Evolutionary conservation across 2,797 vertebrate species (phyloP), one percentile per base, ranked within the genome.

Genomic region (Pseudomugil tenellus): DNA sequence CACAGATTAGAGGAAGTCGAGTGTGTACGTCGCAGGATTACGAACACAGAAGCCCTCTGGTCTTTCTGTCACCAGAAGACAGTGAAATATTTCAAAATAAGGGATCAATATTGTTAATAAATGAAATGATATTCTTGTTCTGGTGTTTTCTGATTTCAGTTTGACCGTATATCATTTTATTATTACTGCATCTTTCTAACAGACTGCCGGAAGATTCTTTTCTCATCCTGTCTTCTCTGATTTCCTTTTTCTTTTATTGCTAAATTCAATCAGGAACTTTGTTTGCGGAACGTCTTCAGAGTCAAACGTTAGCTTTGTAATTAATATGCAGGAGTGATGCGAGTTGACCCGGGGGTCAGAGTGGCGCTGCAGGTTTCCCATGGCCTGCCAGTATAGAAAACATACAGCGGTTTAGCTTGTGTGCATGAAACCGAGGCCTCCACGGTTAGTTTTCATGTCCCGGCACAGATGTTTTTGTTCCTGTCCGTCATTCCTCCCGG

Each of bases 1-100:
- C 25, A 5, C 58, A 84, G 84, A 89, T 91, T 90, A 91, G 57
- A 63, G 71, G 65, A 60, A 39, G 55, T n/a, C 58, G 51, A 80
- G 67, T 63, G 69, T 86, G 72, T 76, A 80, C 85, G 74, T 74
- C 77, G 68, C 56, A n/a, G 84, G 83, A 89, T 91, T 91, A 88
- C 9, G n/a, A n/a, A n/a, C n/a, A n/a, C n/a, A n/a, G 46, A 21
- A 46, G 80, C 51, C 17, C 10, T 23, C 23, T 1, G n/a, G 25
- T 52, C 54, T 31, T 55, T 54, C 21, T 69, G n/a, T 21, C 2
- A 3, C 66, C 31, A 48, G 46, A 34, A 1, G 21, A 62, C 52
- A 0, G n/a, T n/a, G n/a, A n/a, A n/a, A n/a, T n/a, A n/a, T n/a
- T n/a, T n/a, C n/a, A n/a, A n/a, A n/a, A n/a, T 31, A 6, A 31